phyloP scores from a whole-genome alignment of 2,888 invertebrate genomes.

The Ormyrus thymus region DNA sequence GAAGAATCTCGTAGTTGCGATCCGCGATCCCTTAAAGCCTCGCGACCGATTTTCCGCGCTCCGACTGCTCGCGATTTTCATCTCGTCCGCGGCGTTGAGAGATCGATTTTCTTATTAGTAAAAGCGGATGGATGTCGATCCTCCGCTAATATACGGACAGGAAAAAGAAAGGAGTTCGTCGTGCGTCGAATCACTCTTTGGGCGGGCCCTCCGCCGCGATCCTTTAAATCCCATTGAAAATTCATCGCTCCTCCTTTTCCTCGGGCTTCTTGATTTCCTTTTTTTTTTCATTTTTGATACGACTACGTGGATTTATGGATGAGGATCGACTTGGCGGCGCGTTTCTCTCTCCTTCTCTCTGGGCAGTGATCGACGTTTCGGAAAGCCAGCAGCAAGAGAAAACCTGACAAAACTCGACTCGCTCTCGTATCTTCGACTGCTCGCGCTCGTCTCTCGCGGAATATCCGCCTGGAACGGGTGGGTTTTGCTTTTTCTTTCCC shows the following conservation, averaged over 20 bases:
- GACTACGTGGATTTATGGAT: conserved; percentile 30
- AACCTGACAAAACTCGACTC: conserved; percentile 21
- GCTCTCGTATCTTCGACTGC: background rate
- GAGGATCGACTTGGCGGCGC: conserved; percentile 36
- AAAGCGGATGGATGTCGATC: conserved; percentile 4
- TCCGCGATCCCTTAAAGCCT: conserved; percentile 31
- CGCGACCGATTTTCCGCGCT: background rate
- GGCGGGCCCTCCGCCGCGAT: conserved; percentile 6
- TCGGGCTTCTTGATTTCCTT: background rate
- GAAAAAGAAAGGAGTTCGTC: conserved; percentile 25
- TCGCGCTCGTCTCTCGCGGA: background rate
- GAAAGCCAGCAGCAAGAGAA: conserved; percentile 18
- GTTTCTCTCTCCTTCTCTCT: background rate
- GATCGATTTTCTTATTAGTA: conserved; percentile 8
- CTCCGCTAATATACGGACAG: background rate
- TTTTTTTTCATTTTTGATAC: conserved; percentile 22
- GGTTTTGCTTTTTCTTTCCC: background rate
- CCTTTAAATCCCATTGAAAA: conserved; percentile 21
- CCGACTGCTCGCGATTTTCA: background rate
- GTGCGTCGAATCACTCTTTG: conserved; percentile 34
- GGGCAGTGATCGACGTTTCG: conserved; percentile 54
- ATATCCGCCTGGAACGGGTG: conserved; percentile 26
- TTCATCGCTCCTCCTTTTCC: background rate
- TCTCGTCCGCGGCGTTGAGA: conserved; percentile 17
- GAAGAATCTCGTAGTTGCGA: conserved; percentile 21